These are phyloP conservation scores for Zosterops japonicus DNA, from an alignment of 2,113 vertebrate species.

Conservation along the genomic window DNA sequence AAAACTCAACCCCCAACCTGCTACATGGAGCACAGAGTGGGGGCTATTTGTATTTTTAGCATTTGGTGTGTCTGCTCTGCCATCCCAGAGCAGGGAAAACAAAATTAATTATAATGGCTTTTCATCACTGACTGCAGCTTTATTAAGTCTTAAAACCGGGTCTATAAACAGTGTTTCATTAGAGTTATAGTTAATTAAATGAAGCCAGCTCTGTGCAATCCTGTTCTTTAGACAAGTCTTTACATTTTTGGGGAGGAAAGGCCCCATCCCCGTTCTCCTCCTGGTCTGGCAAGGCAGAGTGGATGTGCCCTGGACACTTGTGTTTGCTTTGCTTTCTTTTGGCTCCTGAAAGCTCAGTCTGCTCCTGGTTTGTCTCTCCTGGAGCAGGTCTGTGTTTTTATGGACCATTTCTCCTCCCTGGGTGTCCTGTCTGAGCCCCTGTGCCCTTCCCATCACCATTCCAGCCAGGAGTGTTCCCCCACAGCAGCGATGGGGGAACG, in stretches of 20 bases:
- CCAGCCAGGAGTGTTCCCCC: not conserved
- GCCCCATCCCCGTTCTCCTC: not conserved
- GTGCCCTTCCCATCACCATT: not conserved
- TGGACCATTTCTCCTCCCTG: not conserved
- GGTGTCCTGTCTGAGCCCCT: not conserved
- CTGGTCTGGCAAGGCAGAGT: not conserved
- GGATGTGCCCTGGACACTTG: accelerated
- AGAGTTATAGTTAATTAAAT: not conserved
- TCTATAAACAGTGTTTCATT: not conserved
- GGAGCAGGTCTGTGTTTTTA: not conserved
- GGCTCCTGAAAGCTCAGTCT: not conserved
- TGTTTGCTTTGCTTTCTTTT: not conserved
- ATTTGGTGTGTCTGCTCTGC: not conserved
- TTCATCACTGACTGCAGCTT: not conserved
- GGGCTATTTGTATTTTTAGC: not conserved
- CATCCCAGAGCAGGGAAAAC: not conserved
- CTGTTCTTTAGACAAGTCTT: not conserved
- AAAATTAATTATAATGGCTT: not conserved
- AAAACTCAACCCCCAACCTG: not conserved
- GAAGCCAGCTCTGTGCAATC: not conserved
- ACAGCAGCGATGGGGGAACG: not conserved
- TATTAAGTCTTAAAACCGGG: not conserved
- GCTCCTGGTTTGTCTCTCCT: not conserved
- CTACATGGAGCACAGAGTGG: not conserved
- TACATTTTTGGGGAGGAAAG: not conserved